phyloP scores from a whole-genome alignment of 2,888 invertebrate species.

The Brachycybe producta region DNA sequence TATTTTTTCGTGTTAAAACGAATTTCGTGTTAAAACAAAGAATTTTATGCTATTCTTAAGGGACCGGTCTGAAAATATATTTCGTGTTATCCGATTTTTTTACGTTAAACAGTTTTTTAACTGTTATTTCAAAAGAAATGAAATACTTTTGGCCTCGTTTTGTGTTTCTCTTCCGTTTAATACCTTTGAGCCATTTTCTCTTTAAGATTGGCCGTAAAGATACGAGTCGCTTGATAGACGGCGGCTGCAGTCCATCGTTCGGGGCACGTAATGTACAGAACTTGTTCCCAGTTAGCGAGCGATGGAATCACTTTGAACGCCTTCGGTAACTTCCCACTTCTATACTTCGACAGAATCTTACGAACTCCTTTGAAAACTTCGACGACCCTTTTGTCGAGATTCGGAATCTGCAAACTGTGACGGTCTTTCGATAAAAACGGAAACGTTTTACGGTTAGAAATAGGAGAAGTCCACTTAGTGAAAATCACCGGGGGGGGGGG shows the following conservation, averaged over 20 bases:
- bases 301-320: slow-evolving; percentile 94
- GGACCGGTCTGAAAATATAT: too few species aligned
- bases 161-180: too few species aligned
- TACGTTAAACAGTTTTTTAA: too few species aligned
- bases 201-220: slow-evolving; percentile 93
- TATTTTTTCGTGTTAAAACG: too few species aligned
- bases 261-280: slow-evolving; percentile 73
- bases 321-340: slow-evolving; percentile 93
- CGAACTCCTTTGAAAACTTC: slow-evolving; percentile 83
- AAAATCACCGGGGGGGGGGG: too few species aligned
- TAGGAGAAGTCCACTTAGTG: too few species aligned
- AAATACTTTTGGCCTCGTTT: too few species aligned
- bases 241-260: slow-evolving; percentile 96
- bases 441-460: too few species aligned
- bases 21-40: too few species aligned
- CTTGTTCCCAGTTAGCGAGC: slow-evolving; percentile 87
- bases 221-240: slow-evolving; percentile 88
- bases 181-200: slow-evolving; percentile 86
- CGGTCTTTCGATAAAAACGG: slow-evolving; percentile 31
- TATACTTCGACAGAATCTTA: slow-evolving; percentile 69
- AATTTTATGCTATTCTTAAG: too few species aligned
- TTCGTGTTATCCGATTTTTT: too few species aligned
- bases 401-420: slow-evolving; percentile 53
- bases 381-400: slow-evolving; percentile 63
- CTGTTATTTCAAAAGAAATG: too few species aligned